phyloP scores from a whole-genome alignment of 2,888 invertebrate genomes.

The Brachyptera risi region DNA sequence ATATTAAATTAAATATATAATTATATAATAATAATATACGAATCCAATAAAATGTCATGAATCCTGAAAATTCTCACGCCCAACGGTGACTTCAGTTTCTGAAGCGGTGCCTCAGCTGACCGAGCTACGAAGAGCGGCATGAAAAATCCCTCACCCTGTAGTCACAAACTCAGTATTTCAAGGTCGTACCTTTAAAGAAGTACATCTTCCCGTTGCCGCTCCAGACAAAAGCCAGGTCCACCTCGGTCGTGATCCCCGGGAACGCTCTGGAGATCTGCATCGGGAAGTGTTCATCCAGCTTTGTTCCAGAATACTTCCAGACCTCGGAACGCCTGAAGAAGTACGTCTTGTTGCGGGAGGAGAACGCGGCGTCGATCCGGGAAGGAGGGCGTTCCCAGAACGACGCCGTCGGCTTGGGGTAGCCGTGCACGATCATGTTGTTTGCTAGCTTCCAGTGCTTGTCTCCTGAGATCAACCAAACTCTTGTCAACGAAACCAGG shows the following conservation, averaged over 20 bases:
- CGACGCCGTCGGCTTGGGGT: not conserved
- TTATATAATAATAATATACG: too few relatives aligned
- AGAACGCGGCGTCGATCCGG: constrained; percentile 86
- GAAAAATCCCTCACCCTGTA: too few relatives aligned
- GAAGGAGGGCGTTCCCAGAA: constrained; percentile 82
- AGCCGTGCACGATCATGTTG: too few relatives aligned
- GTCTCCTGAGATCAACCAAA: not conserved
- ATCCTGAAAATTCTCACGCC: too few relatives aligned
- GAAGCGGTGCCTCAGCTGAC: too few relatives aligned
- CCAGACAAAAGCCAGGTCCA: constrained; percentile 93
- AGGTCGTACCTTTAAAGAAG: constrained; percentile 75
- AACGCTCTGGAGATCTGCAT: constrained; percentile 90
- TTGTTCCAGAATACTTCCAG: constrained; percentile 83
- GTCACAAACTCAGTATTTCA: too few relatives aligned
- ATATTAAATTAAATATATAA: too few relatives aligned
- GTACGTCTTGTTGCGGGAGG: constrained; percentile 89
- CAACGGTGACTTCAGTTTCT: too few relatives aligned
- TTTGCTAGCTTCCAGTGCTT: not conserved
- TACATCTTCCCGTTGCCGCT: constrained; percentile 82
- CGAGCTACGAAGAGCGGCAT: too few relatives aligned
- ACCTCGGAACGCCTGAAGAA: constrained; percentile 94
- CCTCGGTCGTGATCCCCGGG: constrained; percentile 75
- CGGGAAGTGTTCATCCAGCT: constrained; percentile 83
- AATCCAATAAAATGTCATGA: too few relatives aligned
- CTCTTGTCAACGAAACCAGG: too few relatives aligned